Evolutionary conservation across 37 sponge, comb jelly and placozoan species (phyloP).

Genomic region (Ephydatia muelleri): DNA sequence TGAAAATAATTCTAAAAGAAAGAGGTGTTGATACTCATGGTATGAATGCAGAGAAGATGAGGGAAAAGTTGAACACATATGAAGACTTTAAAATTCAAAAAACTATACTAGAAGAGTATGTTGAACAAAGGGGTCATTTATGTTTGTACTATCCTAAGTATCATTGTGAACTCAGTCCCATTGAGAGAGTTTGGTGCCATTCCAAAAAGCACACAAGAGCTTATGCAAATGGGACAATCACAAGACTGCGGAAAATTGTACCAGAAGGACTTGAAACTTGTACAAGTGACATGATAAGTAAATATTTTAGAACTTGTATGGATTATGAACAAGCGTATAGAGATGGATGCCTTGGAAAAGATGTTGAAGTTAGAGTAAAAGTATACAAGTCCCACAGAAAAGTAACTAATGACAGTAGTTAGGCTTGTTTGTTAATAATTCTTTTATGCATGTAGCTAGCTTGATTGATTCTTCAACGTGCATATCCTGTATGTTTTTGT

Average conservation of each 20-base stretch:
- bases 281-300: constrained; percentile 15
- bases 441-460: too few relatives aligned
- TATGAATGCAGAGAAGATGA: constrained; percentile 49
- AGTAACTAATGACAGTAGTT: background rate
- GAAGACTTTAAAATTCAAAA: constrained; percentile 34
- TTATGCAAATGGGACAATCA: constrained; percentile 44
- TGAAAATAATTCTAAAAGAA: constrained; percentile 40
- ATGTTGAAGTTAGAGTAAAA: constrained; percentile 19
- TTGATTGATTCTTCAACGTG: too few relatives aligned
- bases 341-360: constrained; percentile 11
- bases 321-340: constrained; percentile 44
- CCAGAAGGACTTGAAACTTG: constrained; percentile 43
- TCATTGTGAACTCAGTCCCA: constrained; percentile 61
- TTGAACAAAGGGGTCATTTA: constrained; percentile 32
- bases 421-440: background rate
- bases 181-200: constrained; percentile 47
- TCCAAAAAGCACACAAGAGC: constrained; percentile 37
- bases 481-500: too few relatives aligned
- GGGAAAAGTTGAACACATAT: constrained; percentile 16
- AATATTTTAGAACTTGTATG: constrained; percentile 34
- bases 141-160: constrained; percentile 48
- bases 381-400: background rate
- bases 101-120: constrained; percentile 22
- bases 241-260: constrained; percentile 36
- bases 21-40: constrained; percentile 53